Evolutionary conservation across 2,888 invertebrate genomes (phyloP), one percentile per base, ranked within the genome.

Genomic region (Oligia fasciuncula): DNA sequence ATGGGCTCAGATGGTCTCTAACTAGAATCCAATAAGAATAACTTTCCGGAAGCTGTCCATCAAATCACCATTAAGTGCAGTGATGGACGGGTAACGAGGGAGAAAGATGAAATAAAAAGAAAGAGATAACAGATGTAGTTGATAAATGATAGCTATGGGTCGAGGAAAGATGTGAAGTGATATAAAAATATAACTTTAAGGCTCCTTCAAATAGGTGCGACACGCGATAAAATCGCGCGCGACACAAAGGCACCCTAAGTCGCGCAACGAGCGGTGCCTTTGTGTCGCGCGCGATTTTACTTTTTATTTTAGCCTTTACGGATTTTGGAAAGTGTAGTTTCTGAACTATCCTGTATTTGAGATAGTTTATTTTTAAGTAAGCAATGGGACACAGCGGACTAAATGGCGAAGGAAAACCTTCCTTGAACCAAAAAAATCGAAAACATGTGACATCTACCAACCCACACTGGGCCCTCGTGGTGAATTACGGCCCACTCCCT

Each of bases 41-140:
- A 71, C 66, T 66, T 65, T 57, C 85, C 86, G 91, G 91, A 90
- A 88, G 87, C 85, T 85, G 91, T 90, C 91, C 78, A 88, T 91
- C 91, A 91, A 88, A 90, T 70, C 76, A 79, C 74, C 76, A 87
- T 88, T 85, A 89, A 81, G 81, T 79, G 57, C 65, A 72, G 75
- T 89, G 86, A 90, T 86, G 74, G 87, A 88, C 76, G 87, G 60
- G 83, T 87, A 85, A 90, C 85, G 85, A 88, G 87, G 78, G 85
- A 88, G 75, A 46, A 86, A 85, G 89, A 89, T 66, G 62, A 62
- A 86, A 85, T 76, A 88, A 86, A 77, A 72, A 73, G 81, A 83
- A 62, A 75, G 69, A 79, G 83, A 80, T 57, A 71, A 57, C 80
- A 87, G 83, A 83, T 88, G 79, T 57, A 75, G 72, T 85, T 90